phyloP scores from a whole-genome alignment of 1,140 invertebrate species.

The Drosophila pallidifrons region DNA sequence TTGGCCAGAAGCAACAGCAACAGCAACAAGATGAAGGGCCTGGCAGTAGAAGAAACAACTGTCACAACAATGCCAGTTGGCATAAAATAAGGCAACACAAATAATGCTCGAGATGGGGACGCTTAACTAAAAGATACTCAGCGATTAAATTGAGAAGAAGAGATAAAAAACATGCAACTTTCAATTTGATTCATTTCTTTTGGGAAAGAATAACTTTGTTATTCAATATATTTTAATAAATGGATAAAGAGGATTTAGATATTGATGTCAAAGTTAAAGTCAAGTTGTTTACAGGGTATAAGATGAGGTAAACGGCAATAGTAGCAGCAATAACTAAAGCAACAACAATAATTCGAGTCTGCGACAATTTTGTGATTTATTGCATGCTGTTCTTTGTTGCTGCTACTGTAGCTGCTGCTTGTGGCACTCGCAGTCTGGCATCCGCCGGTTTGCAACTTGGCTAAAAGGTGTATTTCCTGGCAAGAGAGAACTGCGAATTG shows the following conservation, averaged over 20 bases:
- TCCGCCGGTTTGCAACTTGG: conserved; percentile 33
- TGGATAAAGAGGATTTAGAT: background rate
- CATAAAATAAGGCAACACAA: conserved; percentile 32
- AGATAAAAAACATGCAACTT: too few relatives aligned
- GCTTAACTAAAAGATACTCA: background rate
- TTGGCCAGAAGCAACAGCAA: conserved; percentile 25
- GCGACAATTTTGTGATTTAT: conserved; percentile 58
- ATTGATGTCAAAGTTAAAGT: background rate
- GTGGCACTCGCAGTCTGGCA: conserved; percentile 15
- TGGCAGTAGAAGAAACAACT: conserved; percentile 29
- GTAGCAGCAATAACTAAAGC: background rate
- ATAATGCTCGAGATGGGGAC: background rate
- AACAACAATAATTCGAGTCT: conserved; percentile 17
- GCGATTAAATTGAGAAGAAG: background rate
- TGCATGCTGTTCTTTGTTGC: conserved; percentile 25
- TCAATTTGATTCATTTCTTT: too few relatives aligned
- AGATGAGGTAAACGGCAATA: background rate
- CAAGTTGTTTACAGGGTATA: conserved; percentile 1
- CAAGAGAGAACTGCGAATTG: conserved; percentile 11
- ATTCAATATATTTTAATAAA: too few relatives aligned
- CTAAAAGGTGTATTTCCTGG: conserved; percentile 50
- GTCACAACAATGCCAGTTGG: conserved; percentile 51
- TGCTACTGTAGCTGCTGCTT: conserved; percentile 4
- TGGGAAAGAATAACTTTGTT: too few relatives aligned
- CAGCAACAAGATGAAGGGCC: conserved; percentile 8